Evolutionary conservation across 2,888 invertebrate species (phyloP).

Genomic region (Ormia ochracea): DNA sequence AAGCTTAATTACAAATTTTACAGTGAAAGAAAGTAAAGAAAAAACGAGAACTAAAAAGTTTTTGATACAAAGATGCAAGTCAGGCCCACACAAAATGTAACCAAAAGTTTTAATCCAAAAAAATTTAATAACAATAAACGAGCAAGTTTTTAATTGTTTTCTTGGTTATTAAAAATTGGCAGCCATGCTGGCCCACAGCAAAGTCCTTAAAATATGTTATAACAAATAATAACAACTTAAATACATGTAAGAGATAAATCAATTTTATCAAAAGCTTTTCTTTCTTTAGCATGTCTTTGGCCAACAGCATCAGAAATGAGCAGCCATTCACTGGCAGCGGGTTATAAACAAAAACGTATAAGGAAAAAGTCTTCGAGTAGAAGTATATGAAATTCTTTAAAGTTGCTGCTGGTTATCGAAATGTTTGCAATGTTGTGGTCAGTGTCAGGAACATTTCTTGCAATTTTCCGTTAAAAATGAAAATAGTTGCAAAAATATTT

Average conservation of each 20-base stretch:
- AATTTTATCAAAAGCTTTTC: not conserved
- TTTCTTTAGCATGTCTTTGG: not conserved
- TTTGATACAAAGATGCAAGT: not conserved
- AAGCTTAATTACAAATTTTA: constrained; percentile 52
- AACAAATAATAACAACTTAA: constrained; percentile 12
- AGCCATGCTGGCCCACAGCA: not conserved
- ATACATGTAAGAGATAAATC: not conserved
- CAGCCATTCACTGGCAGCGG: not conserved
- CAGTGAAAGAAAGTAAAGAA: too few species aligned
- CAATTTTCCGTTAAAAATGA: not conserved
- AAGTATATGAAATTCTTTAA: not conserved
- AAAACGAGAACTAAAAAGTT: too few species aligned
- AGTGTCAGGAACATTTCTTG: not conserved
- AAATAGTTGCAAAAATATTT: constrained; percentile 3
- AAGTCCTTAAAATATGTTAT: not conserved
- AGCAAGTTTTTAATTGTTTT: not conserved
- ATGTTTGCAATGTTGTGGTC: constrained; percentile 33
- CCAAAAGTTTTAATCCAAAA: not conserved
- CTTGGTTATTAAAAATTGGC: not conserved
- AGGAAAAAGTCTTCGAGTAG: not conserved
- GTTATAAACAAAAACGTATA: not conserved
- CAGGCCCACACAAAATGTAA: not conserved
- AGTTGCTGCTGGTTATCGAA: constrained; percentile 17
- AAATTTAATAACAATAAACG: not conserved
- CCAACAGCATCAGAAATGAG: not conserved